Evolutionary conservation across 2,113 vertebrate genomes (phyloP).

Genomic region (Strigops habroptila): DNA sequence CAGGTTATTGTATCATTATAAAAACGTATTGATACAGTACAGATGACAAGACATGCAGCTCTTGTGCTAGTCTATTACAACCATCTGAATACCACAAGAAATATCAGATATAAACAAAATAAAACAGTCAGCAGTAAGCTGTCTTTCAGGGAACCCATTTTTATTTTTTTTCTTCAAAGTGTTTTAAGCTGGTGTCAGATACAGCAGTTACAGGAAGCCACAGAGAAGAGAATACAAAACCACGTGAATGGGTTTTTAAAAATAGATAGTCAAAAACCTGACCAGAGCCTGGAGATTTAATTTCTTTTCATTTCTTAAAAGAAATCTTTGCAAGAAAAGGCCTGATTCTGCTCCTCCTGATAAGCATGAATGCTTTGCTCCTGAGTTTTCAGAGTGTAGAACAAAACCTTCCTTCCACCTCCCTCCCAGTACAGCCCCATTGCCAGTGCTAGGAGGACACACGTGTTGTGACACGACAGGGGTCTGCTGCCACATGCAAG

Average conservation of each 20-base stretch:
- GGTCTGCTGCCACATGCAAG: neutral
- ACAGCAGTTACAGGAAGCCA: neutral
- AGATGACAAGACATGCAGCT: constrained; percentile 66
- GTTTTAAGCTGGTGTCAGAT: neutral
- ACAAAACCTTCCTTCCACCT: neutral
- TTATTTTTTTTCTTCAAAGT: neutral
- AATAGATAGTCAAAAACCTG: neutral
- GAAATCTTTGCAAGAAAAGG: neutral
- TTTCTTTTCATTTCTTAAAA: neutral
- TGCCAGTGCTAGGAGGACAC: neutral
- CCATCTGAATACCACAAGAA: constrained; percentile 31
- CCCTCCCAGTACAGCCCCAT: neutral
- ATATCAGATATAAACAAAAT: constrained; percentile 32
- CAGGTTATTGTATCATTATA: constrained; percentile 79
- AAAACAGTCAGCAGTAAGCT: constrained; percentile 22
- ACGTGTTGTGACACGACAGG: neutral
- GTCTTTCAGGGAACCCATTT: constrained; percentile 2
- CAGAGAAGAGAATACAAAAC: neutral
- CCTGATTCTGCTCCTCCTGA: neutral
- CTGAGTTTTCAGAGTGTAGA: neutral
- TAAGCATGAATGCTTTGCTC: neutral
- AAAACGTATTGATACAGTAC: constrained; percentile 74
- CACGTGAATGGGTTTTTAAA: neutral
- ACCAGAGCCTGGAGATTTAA: neutral
- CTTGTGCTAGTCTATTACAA: constrained; percentile 28